A percentile compares a stretch with the other conserved stretches of the same genome.
These are phyloP conservation scores for Harpalus rubripes DNA, from an alignment of 2,888 invertebrate genomes.

Conservation along the genomic window DNA sequence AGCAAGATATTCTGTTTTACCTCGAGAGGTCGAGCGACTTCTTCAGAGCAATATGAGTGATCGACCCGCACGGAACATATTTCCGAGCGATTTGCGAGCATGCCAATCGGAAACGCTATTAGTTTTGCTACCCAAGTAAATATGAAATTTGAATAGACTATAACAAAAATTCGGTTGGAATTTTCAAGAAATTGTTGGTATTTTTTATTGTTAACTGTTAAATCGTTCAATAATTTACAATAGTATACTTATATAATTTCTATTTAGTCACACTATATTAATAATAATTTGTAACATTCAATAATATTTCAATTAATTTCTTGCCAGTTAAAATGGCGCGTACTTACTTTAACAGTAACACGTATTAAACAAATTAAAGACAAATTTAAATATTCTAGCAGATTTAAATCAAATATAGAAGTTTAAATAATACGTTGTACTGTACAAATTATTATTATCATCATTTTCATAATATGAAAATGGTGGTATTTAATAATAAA, in stretches of 20 bases:
- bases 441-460: slow-evolving; percentile 13
- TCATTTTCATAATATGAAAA: neutral
- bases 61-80: no score
- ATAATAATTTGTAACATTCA: slow-evolving; percentile 45
- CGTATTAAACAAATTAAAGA: slow-evolving; percentile 11
- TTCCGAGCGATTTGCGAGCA: no score
- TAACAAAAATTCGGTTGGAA: neutral
- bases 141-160: neutral
- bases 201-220: slow-evolving; percentile 15
- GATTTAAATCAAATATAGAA: slow-evolving; percentile 16
- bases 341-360: slow-evolving; percentile 57
- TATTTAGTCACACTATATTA: slow-evolving; percentile 31
- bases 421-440: slow-evolving; percentile 12
- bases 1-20: no score
- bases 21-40: no score
- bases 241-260: slow-evolving; percentile 7
- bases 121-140: no score
- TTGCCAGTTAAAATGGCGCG: slow-evolving; percentile 30
- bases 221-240: neutral
- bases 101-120: no score
- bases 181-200: neutral
- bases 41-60: no score
- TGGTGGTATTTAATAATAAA: neutral
- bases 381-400: slow-evolving; percentile 15
- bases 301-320: slow-evolving; percentile 6